Evolutionary conservation across 2,797 vertebrate genomes (phyloP).

Genomic region (Sphenodon punctatus): DNA sequence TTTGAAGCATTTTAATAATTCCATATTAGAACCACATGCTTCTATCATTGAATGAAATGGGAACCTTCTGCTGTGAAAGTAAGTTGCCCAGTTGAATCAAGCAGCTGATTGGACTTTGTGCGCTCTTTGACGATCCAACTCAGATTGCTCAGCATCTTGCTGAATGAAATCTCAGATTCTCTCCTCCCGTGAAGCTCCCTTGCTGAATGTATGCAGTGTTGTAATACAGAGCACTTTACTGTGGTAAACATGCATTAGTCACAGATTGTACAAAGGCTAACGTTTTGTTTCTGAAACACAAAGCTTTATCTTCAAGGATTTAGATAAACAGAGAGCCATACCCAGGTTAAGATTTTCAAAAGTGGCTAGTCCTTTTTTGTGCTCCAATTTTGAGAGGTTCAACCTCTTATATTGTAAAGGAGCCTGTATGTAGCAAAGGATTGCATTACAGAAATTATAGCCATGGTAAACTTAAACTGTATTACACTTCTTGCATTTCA

Average conservation of each 20-base stretch:
- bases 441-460: too few relatives aligned
- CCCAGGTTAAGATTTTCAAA: background rate
- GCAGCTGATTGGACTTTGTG: too few relatives aligned
- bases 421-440: too few relatives aligned
- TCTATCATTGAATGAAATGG: background rate
- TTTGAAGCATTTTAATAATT: background rate
- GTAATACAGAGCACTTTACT: conserved; percentile 8
- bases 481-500: too few relatives aligned
- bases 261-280: background rate
- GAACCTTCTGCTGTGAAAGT: too few relatives aligned
- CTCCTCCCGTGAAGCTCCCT: conserved; percentile 58
- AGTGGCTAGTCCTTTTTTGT: background rate
- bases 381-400: background rate
- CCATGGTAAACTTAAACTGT: too few relatives aligned
- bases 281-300: background rate
- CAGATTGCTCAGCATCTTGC: too few relatives aligned
- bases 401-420: background rate
- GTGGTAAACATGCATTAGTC: conserved; percentile 19
- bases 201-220: conserved; percentile 27
- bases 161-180: conserved; percentile 40
- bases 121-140: background rate
- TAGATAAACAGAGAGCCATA: background rate
- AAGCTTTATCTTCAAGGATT: background rate
- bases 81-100: too few relatives aligned
- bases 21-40: background rate